A percentile compares a stretch with the other conserved stretches of the same genome.
These are phyloP conservation scores for Piscicola geometra DNA, from an alignment of 2,888 invertebrate species.

Conservation along the genomic window DNA sequence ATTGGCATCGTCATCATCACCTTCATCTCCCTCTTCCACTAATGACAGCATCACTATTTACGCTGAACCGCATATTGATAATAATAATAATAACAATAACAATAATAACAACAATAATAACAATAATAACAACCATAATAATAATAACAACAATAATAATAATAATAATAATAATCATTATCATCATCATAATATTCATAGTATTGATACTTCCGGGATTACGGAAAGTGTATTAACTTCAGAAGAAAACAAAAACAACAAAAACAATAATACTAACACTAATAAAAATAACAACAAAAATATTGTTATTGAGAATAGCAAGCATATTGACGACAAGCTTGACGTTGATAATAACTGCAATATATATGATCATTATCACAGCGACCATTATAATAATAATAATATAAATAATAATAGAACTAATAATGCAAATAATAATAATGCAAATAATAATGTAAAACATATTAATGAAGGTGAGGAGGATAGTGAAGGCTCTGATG, in stretches of 20 bases:
- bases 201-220: too few species aligned
- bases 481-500: neutral
- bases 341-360: neutral
- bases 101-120: slow-evolving; percentile 4
- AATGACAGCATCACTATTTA: slow-evolving; percentile 8
- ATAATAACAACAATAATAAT: neutral
- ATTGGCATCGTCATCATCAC: neutral
- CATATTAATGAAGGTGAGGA: neutral
- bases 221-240: too few species aligned
- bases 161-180: slow-evolving; percentile 5
- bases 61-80: neutral
- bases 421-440: neutral
- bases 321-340: neutral
- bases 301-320: neutral
- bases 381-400: neutral
- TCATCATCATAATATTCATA: too few species aligned
- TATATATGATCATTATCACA: neutral
- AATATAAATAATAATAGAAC: neutral
- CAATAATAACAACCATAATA: too few species aligned
- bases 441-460: neutral
- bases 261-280: neutral
- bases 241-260: too few species aligned
- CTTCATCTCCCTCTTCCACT: neutral
- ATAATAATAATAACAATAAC: too few species aligned
- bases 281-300: neutral